These are phyloP conservation scores for Andrena camellia DNA, from an alignment of 2,888 invertebrate species.

Conservation along the genomic window DNA sequence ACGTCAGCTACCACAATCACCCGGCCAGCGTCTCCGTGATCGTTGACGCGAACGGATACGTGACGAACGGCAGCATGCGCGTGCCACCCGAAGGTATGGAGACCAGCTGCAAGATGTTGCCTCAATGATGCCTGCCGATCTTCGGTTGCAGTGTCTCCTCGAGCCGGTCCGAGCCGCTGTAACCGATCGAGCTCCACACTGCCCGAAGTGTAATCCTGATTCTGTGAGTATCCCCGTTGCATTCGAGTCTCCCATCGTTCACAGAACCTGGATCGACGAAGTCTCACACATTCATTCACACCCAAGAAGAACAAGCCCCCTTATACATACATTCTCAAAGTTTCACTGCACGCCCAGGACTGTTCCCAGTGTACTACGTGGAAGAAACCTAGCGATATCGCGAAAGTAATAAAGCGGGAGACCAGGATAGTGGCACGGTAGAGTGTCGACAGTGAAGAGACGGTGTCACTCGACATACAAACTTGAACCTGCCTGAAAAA, in stretches of 20 bases:
- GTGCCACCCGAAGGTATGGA: slow-evolving; percentile 88
- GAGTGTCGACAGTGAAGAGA: not conserved
- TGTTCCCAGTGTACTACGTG: too few relatives aligned
- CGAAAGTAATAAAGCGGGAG: too few relatives aligned
- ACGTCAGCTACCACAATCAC: slow-evolving; percentile 75
- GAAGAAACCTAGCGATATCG: too few relatives aligned
- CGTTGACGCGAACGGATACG: slow-evolving; percentile 86
- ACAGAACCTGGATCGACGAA: too few relatives aligned
- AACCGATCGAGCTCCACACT: slow-evolving; percentile 68
- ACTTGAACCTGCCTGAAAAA: not conserved
- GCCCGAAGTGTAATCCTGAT: slow-evolving; percentile 64
- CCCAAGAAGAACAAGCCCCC: too few relatives aligned
- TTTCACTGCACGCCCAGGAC: too few relatives aligned
- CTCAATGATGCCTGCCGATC: slow-evolving; percentile 83
- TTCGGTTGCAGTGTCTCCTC: slow-evolving; percentile 78
- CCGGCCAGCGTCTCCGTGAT: slow-evolving; percentile 76
- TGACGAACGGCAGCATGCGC: slow-evolving; percentile 86
- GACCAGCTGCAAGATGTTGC: slow-evolving; percentile 82
- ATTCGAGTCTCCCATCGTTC: not conserved
- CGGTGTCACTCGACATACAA: not conserved
- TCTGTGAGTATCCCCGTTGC: slow-evolving; percentile 57
- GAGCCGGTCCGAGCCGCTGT: slow-evolving; percentile 72
- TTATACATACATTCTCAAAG: too few relatives aligned
- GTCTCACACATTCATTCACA: too few relatives aligned
- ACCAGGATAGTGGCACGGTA: not conserved